Percentiles rank a stretch among this genome's conserved stretches.
Evolutionary conservation across 2,797 vertebrate genomes (phyloP).

Genomic region (Myoxocephalus aenaeus): DNA sequence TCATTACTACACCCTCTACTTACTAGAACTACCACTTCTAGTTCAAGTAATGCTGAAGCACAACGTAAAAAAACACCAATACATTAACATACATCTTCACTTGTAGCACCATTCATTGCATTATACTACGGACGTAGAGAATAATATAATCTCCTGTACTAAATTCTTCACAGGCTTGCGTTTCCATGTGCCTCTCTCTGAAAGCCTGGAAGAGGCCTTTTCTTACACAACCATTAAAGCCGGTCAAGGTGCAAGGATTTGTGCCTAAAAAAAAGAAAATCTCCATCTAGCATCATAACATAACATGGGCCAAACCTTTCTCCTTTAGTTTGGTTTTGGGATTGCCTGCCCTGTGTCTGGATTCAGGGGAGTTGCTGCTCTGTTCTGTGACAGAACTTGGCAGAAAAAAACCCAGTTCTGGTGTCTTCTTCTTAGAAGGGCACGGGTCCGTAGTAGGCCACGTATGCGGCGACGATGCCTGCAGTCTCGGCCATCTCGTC

Average conservation of each 20-base stretch:
- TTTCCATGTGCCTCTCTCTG: slow-evolving; percentile 65
- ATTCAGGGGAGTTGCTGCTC: slow-evolving; percentile 46
- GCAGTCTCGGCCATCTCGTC: slow-evolving; percentile 87
- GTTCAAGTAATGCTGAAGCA: slow-evolving; percentile 43
- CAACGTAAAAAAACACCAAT: slow-evolving; percentile 54
- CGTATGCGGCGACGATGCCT: slow-evolving; percentile 88
- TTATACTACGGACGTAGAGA: slow-evolving; percentile 46
- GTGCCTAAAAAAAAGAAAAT: slow-evolving; percentile 36
- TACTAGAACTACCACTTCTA: slow-evolving; percentile 39
- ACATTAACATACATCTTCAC: slow-evolving; percentile 69
- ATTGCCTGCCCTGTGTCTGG: slow-evolving; percentile 35
- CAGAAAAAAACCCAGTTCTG: slow-evolving; percentile 44
- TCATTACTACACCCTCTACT: slow-evolving; percentile 42
- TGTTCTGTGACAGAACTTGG: slow-evolving; percentile 25
- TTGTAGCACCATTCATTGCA: slow-evolving; percentile 70
- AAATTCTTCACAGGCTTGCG: slow-evolving; percentile 62
- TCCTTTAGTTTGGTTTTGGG: not conserved
- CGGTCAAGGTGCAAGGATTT: slow-evolving; percentile 60
- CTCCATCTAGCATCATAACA: slow-evolving; percentile 38
- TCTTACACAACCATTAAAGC: slow-evolving; percentile 26
- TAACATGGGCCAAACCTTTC: slow-evolving; percentile 29
- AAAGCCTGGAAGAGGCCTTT: slow-evolving; percentile 54
- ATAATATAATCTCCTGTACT: slow-evolving; percentile 61
- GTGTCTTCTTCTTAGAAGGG: slow-evolving; percentile 64
- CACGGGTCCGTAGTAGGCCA: slow-evolving; percentile 83